phyloP scores from a whole-genome alignment of 2,113 vertebrate species.

The Ictalurus furcatus region DNA sequence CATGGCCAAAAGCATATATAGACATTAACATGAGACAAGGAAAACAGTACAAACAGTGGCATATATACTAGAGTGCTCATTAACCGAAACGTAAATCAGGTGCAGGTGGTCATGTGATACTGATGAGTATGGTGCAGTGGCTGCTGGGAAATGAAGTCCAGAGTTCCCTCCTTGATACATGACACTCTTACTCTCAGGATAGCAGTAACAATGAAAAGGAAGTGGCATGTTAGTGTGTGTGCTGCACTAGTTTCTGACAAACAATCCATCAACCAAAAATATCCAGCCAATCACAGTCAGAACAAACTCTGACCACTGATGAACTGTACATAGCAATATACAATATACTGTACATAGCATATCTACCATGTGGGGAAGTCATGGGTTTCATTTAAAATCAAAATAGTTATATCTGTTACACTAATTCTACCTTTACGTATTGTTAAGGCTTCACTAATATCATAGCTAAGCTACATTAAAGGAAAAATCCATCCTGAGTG shows the following conservation, averaged over 20 bases:
- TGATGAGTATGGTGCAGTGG: no score
- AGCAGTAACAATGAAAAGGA: not conserved
- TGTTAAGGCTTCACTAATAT: slow-evolving; percentile 20
- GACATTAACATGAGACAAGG: no score
- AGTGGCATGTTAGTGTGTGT: not conserved
- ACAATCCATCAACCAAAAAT: not conserved
- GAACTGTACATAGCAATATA: not conserved
- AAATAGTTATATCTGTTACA: not conserved
- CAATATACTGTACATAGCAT: not conserved
- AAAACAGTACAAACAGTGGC: no score
- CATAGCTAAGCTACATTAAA: slow-evolving; percentile 38
- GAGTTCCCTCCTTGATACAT: no score
- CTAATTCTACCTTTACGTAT: not conserved
- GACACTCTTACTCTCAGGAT: not conserved
- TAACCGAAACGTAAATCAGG: no score
- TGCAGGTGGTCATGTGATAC: no score
- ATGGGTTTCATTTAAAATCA: not conserved
- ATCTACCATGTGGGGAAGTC: not conserved
- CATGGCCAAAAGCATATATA: no score
- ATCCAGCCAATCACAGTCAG: not conserved
- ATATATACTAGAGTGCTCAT: no score
- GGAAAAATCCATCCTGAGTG: not conserved
- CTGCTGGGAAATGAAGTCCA: no score
- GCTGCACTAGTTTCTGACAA: not conserved
- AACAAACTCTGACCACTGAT: not conserved